Evolutionary conservation across 2,113 vertebrate genomes (phyloP).

Genomic region (Okapia johnstoni): DNA sequence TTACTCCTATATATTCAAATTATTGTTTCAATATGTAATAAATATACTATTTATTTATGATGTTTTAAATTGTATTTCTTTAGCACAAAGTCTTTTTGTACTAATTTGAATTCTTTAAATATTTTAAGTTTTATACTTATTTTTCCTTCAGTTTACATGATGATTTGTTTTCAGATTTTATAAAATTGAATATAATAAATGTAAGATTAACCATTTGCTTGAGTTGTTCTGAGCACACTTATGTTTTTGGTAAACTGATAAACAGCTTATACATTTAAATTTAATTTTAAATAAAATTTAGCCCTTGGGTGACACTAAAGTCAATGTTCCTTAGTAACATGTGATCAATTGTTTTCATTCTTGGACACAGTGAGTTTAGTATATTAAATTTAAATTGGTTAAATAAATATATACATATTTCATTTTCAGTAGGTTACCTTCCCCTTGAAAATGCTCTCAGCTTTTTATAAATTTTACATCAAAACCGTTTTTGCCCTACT

Average conservation of each 20-base stretch:
- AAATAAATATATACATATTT: not conserved
- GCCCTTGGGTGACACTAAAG: not conserved
- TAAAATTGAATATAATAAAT: not conserved
- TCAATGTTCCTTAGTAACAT: not conserved
- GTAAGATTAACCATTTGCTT: not conserved
- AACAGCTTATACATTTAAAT: not conserved
- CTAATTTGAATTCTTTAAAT: not conserved
- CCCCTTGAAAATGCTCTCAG: not conserved
- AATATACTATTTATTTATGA: not conserved
- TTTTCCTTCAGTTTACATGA: not conserved
- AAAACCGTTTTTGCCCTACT: not conserved
- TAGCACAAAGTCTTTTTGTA: not conserved
- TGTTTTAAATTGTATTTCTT: not conserved
- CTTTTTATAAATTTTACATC: not conserved
- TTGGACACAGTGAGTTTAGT: not conserved
- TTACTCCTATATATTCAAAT: not conserved
- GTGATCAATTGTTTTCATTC: not conserved
- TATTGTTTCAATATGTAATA: not conserved
- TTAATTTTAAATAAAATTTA: not conserved
- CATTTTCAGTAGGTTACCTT: not conserved
- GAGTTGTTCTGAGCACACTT: not conserved
- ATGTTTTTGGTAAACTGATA: not conserved
- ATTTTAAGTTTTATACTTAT: not conserved
- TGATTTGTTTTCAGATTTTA: not conserved
- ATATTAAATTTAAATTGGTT: not conserved